phyloP scores from a whole-genome alignment of 2,888 invertebrate genomes.

The Trilocha varians region DNA sequence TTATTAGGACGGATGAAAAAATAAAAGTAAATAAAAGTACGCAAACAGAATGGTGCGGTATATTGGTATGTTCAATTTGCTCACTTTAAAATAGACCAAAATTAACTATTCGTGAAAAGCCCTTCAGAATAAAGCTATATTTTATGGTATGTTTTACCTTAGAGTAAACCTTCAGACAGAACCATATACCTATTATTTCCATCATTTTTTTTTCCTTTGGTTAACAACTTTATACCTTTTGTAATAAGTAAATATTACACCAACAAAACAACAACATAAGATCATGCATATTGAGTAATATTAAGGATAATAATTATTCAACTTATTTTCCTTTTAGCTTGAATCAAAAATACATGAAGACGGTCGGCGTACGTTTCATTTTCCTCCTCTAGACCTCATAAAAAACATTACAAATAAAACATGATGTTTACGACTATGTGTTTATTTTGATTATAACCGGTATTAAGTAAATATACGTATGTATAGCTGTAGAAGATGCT shows the following conservation, averaged over 20 bases:
- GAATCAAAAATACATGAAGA: conserved; percentile 38
- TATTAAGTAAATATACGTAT: not conserved
- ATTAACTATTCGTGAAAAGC: too few species aligned
- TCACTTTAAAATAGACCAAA: too few species aligned
- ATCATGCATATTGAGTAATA: too few species aligned
- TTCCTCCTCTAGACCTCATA: conserved; percentile 40
- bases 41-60: conserved; percentile 45
- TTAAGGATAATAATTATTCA: not conserved
- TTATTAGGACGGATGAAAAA: conserved; percentile 4
- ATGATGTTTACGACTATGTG: not conserved
- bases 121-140: too few species aligned
- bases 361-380: conserved; percentile 43
- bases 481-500: not conserved
- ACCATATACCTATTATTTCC: too few species aligned
- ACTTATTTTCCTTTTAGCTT: conserved; percentile 32
- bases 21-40: conserved; percentile 19
- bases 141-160: too few species aligned
- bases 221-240: too few species aligned
- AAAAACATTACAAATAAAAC: conserved; percentile 21
- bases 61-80: conserved; percentile 37
- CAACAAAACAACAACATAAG: too few species aligned
- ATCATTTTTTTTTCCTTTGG: too few species aligned
- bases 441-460: conserved; percentile 3
- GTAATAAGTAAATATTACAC: too few species aligned
- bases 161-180: too few species aligned